Percentiles rank a stretch among this genome's conserved stretches.
phyloP scores from a whole-genome alignment of 1,140 invertebrate genomes.

The Yoshiicerus persimilis region DNA sequence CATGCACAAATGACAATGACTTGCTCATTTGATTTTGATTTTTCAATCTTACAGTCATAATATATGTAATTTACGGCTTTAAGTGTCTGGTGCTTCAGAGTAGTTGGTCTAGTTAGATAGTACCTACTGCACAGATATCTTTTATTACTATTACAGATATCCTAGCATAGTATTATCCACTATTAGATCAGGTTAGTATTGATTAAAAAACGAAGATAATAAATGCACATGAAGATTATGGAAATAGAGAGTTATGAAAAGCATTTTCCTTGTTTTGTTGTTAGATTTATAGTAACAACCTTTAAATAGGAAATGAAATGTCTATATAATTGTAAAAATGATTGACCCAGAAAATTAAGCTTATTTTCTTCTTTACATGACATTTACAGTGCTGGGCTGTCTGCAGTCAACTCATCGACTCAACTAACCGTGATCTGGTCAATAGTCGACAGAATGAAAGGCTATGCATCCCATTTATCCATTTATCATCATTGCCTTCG shows the following conservation, averaged over 20 bases:
- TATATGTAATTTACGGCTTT: neutral
- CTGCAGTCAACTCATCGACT: neutral
- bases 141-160: neutral
- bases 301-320: neutral
- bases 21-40: neutral
- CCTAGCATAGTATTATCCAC: no score
- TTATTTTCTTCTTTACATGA: neutral
- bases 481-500: neutral
- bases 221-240: neutral
- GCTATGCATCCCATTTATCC: neutral
- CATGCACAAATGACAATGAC: neutral
- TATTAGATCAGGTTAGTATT: neutral
- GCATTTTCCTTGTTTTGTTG: neutral
- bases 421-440: neutral
- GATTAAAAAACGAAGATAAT: neutral
- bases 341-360: constrained; percentile 8
- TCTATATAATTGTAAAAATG: neutral
- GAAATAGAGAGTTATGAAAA: neutral
- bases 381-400: neutral
- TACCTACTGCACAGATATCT: neutral
- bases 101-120: no score
- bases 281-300: neutral
- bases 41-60: neutral
- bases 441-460: neutral
- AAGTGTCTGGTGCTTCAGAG: neutral